Percentiles rank a stretch among this genome's conserved stretches.
phyloP scores from a whole-genome alignment of 2,113 vertebrate genomes.

The Sigmodon hispidus region DNA sequence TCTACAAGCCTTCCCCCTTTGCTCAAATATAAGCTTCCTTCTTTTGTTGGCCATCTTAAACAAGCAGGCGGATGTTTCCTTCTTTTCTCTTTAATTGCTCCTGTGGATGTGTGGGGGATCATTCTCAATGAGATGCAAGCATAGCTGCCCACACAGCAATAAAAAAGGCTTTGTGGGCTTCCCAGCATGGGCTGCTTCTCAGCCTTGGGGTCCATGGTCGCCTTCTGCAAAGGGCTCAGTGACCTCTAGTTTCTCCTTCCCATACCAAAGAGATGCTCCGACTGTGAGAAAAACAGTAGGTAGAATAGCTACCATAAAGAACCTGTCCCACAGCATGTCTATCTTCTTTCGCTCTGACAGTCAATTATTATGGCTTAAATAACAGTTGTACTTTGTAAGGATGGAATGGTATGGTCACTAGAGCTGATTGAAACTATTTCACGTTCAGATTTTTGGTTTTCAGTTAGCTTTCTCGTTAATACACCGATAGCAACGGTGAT shows the following conservation, averaged over 20 bases:
- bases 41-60: slow-evolving; percentile 64
- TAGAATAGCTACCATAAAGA: slow-evolving; percentile 52
- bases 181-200: slow-evolving; percentile 67
- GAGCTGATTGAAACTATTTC: slow-evolving; percentile 78
- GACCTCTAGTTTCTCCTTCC: slow-evolving; percentile 50
- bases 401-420: slow-evolving; percentile 77
- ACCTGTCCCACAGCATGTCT: neutral
- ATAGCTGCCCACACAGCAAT: slow-evolving; percentile 55
- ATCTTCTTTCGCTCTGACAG: slow-evolving; percentile 49
- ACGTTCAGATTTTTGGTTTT: slow-evolving; percentile 75
- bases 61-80: slow-evolving; percentile 53
- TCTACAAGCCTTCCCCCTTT: slow-evolving; percentile 51
- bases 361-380: slow-evolving; percentile 74
- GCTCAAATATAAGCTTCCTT: slow-evolving; percentile 65
- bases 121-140: slow-evolving; percentile 60
- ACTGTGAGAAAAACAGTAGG: slow-evolving; percentile 73
- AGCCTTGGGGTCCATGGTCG: slow-evolving; percentile 34
- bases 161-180: slow-evolving; percentile 62
- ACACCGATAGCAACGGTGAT: slow-evolving; percentile 82
- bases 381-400: slow-evolving; percentile 69
- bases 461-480: slow-evolving; percentile 84
- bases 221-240: slow-evolving; percentile 59
- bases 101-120: slow-evolving; percentile 65
- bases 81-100: slow-evolving; percentile 77
- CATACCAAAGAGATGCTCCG: slow-evolving; percentile 24